These are phyloP conservation scores for Thalpophila matura DNA, from an alignment of 2,888 invertebrate species.

Conservation along the genomic window DNA sequence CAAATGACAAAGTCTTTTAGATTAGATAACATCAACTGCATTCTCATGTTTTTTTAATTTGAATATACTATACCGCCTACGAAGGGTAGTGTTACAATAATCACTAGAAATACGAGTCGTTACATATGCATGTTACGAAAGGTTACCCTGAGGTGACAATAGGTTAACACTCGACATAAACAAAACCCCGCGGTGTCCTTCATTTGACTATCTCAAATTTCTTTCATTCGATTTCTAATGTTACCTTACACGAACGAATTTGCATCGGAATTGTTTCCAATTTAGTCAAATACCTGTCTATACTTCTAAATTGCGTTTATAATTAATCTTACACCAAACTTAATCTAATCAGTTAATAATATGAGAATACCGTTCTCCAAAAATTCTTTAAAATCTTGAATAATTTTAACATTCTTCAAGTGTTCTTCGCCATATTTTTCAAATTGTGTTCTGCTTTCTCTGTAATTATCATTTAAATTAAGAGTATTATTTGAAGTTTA, in stretches of 20 bases:
- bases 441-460: constrained; percentile 56
- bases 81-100: background rate
- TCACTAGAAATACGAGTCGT: background rate
- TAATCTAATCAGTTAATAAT: constrained; percentile 44
- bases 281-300: constrained; percentile 32
- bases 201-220: constrained; percentile 34
- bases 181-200: constrained; percentile 38
- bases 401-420: constrained; percentile 43
- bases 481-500: constrained; percentile 40
- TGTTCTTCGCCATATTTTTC: constrained; percentile 30
- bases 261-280: constrained; percentile 57
- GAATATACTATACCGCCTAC: background rate
- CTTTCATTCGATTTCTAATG: constrained; percentile 17
- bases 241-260: constrained; percentile 35
- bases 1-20: too few relatives aligned
- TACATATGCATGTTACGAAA: constrained; percentile 16
- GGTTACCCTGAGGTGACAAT: constrained; percentile 36
- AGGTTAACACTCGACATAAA: constrained; percentile 43
- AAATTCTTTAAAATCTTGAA: constrained; percentile 17
- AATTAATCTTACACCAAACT: constrained; percentile 51
- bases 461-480: constrained; percentile 61
- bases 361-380: constrained; percentile 16
- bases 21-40: background rate
- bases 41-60: background rate
- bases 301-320: constrained; percentile 27